Evolutionary conservation across 1,140 invertebrate species (phyloP).

Genomic region (Heliothis subflexa): DNA sequence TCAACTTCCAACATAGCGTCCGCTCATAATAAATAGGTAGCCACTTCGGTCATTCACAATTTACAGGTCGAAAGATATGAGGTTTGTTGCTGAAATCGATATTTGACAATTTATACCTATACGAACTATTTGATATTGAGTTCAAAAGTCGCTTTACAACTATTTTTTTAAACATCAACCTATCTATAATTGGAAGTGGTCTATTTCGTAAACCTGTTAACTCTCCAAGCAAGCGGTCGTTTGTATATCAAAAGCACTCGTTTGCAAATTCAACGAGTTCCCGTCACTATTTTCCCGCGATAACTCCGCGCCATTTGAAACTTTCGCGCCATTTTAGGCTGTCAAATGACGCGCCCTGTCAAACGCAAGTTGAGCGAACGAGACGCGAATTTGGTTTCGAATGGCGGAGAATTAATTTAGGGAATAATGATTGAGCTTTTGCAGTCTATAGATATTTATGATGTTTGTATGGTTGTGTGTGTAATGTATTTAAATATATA

Average conservation of each 20-base stretch:
- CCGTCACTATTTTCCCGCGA: not conserved
- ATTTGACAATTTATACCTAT: not conserved
- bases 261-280: not conserved
- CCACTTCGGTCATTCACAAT: not conserved
- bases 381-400: slow-evolving; percentile 10
- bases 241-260: not conserved
- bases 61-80: not conserved
- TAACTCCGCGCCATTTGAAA: not conserved
- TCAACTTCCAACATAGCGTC: no score
- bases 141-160: not conserved
- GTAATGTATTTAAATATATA: no score
- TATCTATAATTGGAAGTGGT: no score
- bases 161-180: no score
- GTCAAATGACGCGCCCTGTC: slow-evolving; percentile 34
- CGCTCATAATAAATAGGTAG: not conserved
- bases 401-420: not conserved
- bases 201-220: no score
- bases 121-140: not conserved
- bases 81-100: not conserved
- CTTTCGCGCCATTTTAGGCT: slow-evolving; percentile 19
- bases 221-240: no score
- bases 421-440: no score
- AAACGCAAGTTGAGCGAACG: not conserved
- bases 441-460: no score
- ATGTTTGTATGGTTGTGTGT: no score